Conservation (phyloP, 2,797 vertebrate species). For the Chrosomus eos region DNA sequence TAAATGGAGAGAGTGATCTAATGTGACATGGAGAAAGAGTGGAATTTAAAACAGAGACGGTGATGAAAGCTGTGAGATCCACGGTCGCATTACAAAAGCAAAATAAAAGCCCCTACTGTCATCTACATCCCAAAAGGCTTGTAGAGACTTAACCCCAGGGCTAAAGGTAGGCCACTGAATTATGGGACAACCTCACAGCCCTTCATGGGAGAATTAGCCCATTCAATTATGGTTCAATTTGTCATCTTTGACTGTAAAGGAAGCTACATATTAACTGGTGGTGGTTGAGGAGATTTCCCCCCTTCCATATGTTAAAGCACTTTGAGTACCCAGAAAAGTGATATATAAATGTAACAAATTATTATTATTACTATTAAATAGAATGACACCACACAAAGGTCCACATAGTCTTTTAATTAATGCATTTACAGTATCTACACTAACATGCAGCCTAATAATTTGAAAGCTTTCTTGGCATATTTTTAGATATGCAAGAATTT, state of each 20-base stretch:
- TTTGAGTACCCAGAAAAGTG: no score
- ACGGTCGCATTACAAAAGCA: slow-evolving; percentile 30
- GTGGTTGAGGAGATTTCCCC: no score
- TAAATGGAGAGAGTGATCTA: slow-evolving; percentile 3
- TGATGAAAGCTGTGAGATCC: slow-evolving; percentile 24
- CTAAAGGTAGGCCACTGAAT: background rate
- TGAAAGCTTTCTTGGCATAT: background rate
- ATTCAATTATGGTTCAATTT: background rate
- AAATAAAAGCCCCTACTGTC: slow-evolving; percentile 41
- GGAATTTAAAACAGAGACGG: background rate
- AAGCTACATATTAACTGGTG: background rate
- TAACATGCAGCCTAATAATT: background rate
- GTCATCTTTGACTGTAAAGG: background rate
- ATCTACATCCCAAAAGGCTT: slow-evolving; percentile 22
- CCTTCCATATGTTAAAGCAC: no score
- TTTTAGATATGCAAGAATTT: background rate
- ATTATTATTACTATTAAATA: no score
- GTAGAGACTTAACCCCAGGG: slow-evolving; percentile 2
- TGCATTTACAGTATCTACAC: background rate
- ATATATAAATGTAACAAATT: no score
- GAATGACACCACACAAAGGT: background rate
- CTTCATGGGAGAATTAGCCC: background rate
- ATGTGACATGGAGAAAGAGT: slow-evolving; percentile 3
- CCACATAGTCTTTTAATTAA: background rate
- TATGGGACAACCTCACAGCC: background rate